Evolutionary conservation across 1,140 invertebrate genomes (phyloP), one percentile per base, ranked within the genome.

Genomic region (Mamestra configurata): DNA sequence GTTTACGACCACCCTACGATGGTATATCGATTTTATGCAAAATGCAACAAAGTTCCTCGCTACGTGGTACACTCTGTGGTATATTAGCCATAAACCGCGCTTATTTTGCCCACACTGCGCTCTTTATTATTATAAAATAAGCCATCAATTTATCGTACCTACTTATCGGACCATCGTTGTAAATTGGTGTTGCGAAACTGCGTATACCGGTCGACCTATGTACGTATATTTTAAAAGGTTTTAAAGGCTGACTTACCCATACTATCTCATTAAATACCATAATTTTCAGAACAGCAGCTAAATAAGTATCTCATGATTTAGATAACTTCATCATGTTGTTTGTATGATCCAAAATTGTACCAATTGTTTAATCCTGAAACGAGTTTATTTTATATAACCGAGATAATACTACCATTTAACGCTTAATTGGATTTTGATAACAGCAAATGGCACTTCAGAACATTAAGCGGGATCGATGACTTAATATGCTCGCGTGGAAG

Each of bases 11-110:
- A 24, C 76, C 46, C 61, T 53, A 76, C 76, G 79, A 68, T 53
- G 73, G 46, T 66, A 71, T 83, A 89, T 87, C 87, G 87, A 92
- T 91, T 92, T 93, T 89, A 93, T 92, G 89, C 90, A 92, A 92
- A 91, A 91, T 90, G 85, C 91, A 92, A 91, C 86, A 86, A 86
- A 89, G 86, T 89, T 88, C 46, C 81, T 71, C 79, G 77, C 79
- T 75, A 79, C 84, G 77, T n/a, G n/a, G n/a, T 85, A 83, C 84
- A 84, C 83, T 80, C 73, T 82, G 83, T 83, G 78, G 79, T 85
- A 87, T 89, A 89, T 89, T 88, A 88, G 79, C 88, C 84, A 89
- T 91, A 91, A 92, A 88, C 84, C 79, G 77, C 79, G 86, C 79
- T 89, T 88, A 86, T 87, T 88, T 86, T 84, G 59, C 80, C 84